Base-by-base conservation (phyloP, 2,888 invertebrate species). In the Tupiocoris notatus region DNA sequence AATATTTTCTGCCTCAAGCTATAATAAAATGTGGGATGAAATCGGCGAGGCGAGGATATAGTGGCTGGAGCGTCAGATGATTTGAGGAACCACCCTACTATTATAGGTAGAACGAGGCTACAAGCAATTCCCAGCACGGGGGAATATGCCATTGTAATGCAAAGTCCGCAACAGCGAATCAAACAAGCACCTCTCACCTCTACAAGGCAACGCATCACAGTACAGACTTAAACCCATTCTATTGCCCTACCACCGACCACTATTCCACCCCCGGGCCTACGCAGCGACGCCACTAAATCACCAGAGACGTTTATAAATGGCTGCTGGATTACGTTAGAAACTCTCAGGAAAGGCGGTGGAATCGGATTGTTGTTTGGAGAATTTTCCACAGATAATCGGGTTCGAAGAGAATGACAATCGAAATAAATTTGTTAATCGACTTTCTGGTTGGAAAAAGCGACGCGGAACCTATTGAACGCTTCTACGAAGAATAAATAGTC, bases 101-200 rank as follows among this genome's bases (percentile, higher is more conserved):
- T n/a, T n/a, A 59, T 6, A 59, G 59, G 59, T 3, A n/a, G 59
- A 1, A 23, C 6, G 64, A 23, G 39, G 54, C 56, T 3, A n/a
- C 22, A 22, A 1, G 17, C 67, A 39, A 2, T 56, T 23, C n/a
- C 67, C 67, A 18, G 56, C 67, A 56, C 18, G n/a, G 67, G 61
- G 61, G 70, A 70, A 70, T 70, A 59, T 59, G 61, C 70, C 70
- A 70, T 70, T 70, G 70, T 70, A 25, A 70, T 70, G 70, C 70
- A 59, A 70, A 70, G 61, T 70, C 70, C 70, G 70, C 70, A 6
- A 24, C 59, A 24, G 70, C 58, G 70, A 70, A 70, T 70, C 70
- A 70, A 70, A 70, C 59, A 59, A 70, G 70, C 58, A 70, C 70
- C 39, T 67, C 57, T 39, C 54, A 67, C 67, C 21, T 67, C 7